phyloP scores from a whole-genome alignment of 2,797 vertebrate genomes.

The Gymnodraco acuticeps region DNA sequence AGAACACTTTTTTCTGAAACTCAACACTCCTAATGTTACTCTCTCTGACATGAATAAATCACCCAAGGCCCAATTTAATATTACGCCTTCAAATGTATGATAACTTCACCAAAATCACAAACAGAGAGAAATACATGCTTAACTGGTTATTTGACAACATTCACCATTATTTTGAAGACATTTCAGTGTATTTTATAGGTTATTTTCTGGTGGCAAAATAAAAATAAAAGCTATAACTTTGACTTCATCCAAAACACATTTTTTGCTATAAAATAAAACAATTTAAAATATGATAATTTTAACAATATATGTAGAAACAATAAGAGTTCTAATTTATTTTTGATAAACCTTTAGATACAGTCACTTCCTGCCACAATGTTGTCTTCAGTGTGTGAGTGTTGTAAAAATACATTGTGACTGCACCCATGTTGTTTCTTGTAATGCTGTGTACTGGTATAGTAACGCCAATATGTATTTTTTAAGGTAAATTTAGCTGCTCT shows the following conservation, averaged over 20 bases:
- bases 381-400: neutral
- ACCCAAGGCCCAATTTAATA: neutral
- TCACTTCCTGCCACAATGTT: neutral
- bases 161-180: neutral
- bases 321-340: neutral
- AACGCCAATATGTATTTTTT: neutral
- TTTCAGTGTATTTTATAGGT: neutral
- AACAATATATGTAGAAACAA: neutral
- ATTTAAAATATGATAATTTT: neutral
- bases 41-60: neutral
- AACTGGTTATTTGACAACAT: neutral
- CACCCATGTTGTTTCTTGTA: neutral
- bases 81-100: no score
- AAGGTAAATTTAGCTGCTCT: neutral
- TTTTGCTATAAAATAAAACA: neutral
- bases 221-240: neutral
- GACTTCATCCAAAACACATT: neutral
- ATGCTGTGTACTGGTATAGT: neutral
- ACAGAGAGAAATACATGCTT: neutral
- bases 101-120: neutral
- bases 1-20: no score
- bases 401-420: neutral
- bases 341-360: neutral
- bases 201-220: neutral
- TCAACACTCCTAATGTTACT: neutral